Evolutionary conservation across 2,797 vertebrate species (phyloP), one percentile per base, ranked within the genome.

Genomic region (Echiichthys vipera): DNA sequence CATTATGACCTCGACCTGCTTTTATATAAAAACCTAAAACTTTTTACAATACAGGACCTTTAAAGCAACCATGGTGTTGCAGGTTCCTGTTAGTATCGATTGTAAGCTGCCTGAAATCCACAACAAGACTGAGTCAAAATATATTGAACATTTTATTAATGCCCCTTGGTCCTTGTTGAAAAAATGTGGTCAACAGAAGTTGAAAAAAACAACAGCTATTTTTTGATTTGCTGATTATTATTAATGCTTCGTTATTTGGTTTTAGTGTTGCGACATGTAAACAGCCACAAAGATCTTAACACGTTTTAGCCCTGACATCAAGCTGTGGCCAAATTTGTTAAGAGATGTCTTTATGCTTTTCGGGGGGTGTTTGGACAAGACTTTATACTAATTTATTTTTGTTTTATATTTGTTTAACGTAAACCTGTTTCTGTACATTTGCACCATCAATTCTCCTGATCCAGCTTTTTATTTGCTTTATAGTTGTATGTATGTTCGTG

Each of bases 271-370:
- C 34, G 45, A 15, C 10, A 20, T 50, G 45, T 36, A 69, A 71
- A 55, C 22, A 1, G 20, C 43, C 25, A 51, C 27, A 30, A 5
- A 71, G 24, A 63, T 58, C 9, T 67, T 57, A 30, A 61, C 34
- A 24, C 22, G 5, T 2, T 27, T 9, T 25, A 53, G 40, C 2
- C 15, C 17, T 25, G 20, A 11, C 4, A n/a, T 61, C 30, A 42
- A 27, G 15, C 14, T 27, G 47, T 62, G 20, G 50, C 32, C 15
- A 24, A 50, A 65, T 50, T 54, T 45, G 49, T 69, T 39, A 12
- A 39, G 18, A 66, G 27, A 78, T 77, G 65, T 71, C 46, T 84
- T 54, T 3, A 29, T 42, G 49, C 15, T 24, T 15, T 17, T 5
- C 3, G 34, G 20, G 18, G 20, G 5, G 12, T 14, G 29, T 40